Evolutionary conservation across 2,888 invertebrate genomes (phyloP), one percentile per base, ranked within the genome.

Genomic region (Callyntrura sp.): DNA sequence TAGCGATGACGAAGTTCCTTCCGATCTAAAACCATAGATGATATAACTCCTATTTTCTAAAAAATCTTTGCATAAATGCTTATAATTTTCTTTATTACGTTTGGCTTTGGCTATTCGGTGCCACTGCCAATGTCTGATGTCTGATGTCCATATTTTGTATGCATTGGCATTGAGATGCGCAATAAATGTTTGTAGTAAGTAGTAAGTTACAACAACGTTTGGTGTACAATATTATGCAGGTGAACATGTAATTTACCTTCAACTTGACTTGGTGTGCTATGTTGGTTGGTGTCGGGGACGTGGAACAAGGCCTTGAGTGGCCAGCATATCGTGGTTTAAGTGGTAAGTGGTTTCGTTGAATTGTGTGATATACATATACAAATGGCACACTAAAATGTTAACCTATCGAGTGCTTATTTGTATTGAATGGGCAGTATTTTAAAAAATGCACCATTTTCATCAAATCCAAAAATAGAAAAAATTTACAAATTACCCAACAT

Each of bases 241-340:
- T 60, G 23, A 14, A 35, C 23, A 14, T 65, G 62, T 35, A 65
- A 65, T 28, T 70, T 70, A 70, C 43, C 45, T 70, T 70, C 43
- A 70, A 70, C 70, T 70, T 70, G 70, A 70, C 70, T 70, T 70
- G 35, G 14, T 60, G 60, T 51, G 51, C 12, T 51, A n/a, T 23
- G 35, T 45, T 70, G 20, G 70, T 23, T 70, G 70, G 70, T 70
- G 70, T 70, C 70, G 17, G 43, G 43, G 43, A 70, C 45, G 43
- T 20, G 43, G 45, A 70, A 70, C 70, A 43, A 45, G 43, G 70
- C 45, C 43, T 9, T 35, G 3, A 11, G 65, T 11, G 43, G 70
- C 25, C 70, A 70, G 43, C 25, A 70, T 45, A 6, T 35, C 35
- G n/a, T n/a, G n/a, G n/a, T n/a, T 35, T 35, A 35, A 35, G n/a